Base-by-base conservation (phyloP, 2,797 vertebrate genomes). In the Lithobates pipiens region DNA sequence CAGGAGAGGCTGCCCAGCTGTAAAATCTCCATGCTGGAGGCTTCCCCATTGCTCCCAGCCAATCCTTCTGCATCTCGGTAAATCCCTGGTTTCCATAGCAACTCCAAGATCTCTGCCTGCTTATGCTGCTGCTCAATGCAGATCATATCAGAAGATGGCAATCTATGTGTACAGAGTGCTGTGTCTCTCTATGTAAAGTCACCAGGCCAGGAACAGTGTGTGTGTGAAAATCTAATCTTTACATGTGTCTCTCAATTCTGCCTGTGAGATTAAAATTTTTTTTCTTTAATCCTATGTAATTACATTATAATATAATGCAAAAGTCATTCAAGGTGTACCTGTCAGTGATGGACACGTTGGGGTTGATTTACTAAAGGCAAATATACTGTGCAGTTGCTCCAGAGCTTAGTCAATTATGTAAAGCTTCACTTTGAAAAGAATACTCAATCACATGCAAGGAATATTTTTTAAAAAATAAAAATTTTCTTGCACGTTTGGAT, bases 41-140 rank as follows among this genome's bases (percentile, higher is more conserved):
- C 75, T 68, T 65, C 80, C 75, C 69, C 27, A 57, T 78, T 69
- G 69, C 80, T 74, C 44, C n/a, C 21, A 86, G 80, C 80, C 85
- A 86, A 86, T 83, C 80, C 75, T 50, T 83, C 42, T 10, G 69
- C 76, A 73, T 68, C 39, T 78, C 69, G 39, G 34, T 83, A 86
- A 44, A 76, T 82, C 50, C 46, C 74, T 85, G 85, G 85, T 87
- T 87, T 79, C 85, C 75, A 83, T 87, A 73, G 71, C 61, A 77
- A 83, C 76, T 27, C 18, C 16, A 69, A 79, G 76, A 77, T 79
- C 69, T 65, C 63, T 79, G 16, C 4, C 6, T 82, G 54, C 25
- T 54, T 57, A 21, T 44, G 46, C 73, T 46, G 80, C 80, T 36
- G 39, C 73, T 36, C 27, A 70, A 73, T 77, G 67, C 29, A 77